Evolutionary conservation across 2,888 invertebrate species (phyloP), one percentile per base, ranked within the genome.

Genomic region (Shargacucullia verbasci): DNA sequence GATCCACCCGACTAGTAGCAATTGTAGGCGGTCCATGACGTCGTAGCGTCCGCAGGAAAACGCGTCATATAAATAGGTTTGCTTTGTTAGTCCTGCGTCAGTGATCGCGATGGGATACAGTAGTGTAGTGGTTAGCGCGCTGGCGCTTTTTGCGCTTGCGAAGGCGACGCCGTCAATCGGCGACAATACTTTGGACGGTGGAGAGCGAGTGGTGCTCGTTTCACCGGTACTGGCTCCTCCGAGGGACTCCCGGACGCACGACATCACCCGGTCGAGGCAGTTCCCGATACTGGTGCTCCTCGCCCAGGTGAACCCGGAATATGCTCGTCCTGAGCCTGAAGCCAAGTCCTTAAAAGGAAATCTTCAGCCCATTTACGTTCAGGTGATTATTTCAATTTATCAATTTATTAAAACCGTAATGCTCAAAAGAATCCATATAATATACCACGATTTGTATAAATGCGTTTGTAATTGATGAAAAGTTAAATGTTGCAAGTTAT

Each of bases 161-260:
- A 48, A 78, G 41, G 91, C 89, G 46, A 56, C 73, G 54, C 91
- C 89, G 25, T 84, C 90, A 0, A 76, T 88, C 15, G 82, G 84
- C 25, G 92, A 92, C 73, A 92, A 93, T 59, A 71, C 82, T 39
- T 71, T 92, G 35, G 92, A 89, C 27, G 82, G 82, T 0, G 88
- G 84, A 3, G 90, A 91, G 13, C 75, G 89, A 48, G 84, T 90
- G 34, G 86, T 93, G 13, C 81, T 88, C 2, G 91, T 92, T 4
- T 88, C 92, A 5, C 93, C 93, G 0, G 93, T 93, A 7, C 69
- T 93, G 1, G 93, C 93, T 0, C 93, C 93, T 4, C 92, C 92
- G 0, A 81, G 87, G 74, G 91, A 88, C 60, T 87, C 91, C 0
- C 84, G 84, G 66, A 79, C 82, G 1, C 89, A 88, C 39, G 86